Conservation (phyloP, 2,113 vertebrate genomes). For the Phodopus roborovskii region DNA sequence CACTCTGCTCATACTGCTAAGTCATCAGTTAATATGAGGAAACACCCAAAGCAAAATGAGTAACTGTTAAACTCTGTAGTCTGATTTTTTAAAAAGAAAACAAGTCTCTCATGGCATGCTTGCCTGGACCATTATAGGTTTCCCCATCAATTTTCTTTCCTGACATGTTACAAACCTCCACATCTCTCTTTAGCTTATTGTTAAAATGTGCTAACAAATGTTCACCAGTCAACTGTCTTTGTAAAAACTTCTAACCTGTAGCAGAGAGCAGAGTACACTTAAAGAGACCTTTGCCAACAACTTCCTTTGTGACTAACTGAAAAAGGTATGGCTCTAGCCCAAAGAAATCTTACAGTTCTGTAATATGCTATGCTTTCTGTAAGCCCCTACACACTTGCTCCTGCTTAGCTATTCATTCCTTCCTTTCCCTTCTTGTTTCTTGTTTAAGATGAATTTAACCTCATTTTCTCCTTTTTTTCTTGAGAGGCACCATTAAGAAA, state of each 20-base stretch:
- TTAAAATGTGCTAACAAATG: constrained; percentile 36
- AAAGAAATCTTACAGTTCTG: not conserved
- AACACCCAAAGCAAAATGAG: not conserved
- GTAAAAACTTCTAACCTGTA: not conserved
- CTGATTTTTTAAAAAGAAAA: not conserved
- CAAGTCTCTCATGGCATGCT: not conserved
- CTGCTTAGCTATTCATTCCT: not conserved
- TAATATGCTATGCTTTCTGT: not conserved
- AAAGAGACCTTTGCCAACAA: not conserved
- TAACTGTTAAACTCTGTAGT: not conserved
- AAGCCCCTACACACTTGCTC: not conserved
- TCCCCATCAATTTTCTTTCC: not conserved
- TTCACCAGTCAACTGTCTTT: not conserved
- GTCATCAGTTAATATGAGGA: not conserved
- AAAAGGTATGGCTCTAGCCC: not conserved
- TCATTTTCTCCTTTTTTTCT: not conserved
- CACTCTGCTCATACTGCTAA: not conserved
- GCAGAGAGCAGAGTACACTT: not conserved
- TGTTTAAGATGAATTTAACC: not conserved
- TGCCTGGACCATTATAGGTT: not conserved
- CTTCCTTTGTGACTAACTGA: not conserved
- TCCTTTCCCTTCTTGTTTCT: not conserved
- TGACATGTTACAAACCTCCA: not conserved
- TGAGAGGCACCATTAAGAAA: not conserved
- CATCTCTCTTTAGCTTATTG: not conserved